Evolutionary conservation across 2,797 vertebrate genomes (phyloP).

Genomic region (Eremophila alpestris): DNA sequence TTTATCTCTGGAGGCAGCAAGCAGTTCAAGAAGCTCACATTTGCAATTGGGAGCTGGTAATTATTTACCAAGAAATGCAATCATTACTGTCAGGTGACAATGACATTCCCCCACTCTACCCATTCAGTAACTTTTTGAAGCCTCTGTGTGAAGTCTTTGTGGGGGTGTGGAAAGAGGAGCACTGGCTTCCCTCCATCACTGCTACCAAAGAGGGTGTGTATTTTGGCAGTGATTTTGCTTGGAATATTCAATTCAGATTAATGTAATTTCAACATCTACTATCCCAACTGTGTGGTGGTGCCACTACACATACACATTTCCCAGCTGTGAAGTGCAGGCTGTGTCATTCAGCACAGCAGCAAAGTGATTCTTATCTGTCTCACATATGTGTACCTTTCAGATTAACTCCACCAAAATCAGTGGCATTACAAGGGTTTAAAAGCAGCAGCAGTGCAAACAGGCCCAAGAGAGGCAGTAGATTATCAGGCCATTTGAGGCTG

Average conservation of each 20-base stretch:
- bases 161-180: neutral
- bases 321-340: neutral
- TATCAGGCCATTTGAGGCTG: neutral
- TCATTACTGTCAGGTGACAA: conserved; percentile 40
- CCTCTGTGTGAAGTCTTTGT: neutral
- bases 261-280: conserved; percentile 37
- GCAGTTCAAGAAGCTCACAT: conserved; percentile 4
- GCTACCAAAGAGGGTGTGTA: neutral
- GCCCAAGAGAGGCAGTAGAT: neutral
- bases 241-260: conserved; percentile 32
- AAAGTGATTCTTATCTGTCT: neutral
- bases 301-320: neutral
- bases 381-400: neutral
- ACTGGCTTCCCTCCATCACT: neutral
- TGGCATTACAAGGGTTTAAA: neutral
- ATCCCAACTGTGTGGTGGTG: neutral
- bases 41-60: neutral
- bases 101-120: neutral
- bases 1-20: conserved; percentile 13
- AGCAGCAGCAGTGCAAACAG: neutral
- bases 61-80: conserved; percentile 30
- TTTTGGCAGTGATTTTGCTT: conserved; percentile 42
- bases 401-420: neutral
- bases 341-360: neutral
- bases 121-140: conserved; percentile 24